phyloP scores from a whole-genome alignment of 2,888 invertebrate species.

The Bibio marci region DNA sequence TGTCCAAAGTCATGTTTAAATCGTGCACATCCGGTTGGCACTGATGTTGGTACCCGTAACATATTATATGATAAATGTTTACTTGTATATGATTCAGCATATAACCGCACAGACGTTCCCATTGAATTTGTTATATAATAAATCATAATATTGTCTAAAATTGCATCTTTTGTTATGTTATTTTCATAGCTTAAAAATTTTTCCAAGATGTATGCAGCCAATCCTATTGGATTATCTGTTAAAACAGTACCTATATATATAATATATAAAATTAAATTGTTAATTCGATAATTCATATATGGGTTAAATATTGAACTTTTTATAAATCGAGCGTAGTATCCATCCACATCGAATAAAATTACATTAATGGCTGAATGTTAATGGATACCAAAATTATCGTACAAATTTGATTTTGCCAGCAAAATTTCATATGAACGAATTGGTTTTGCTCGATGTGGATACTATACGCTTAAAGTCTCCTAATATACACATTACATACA shows the following conservation, averaged over 20 bases:
- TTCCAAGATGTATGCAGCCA: constrained; percentile 80
- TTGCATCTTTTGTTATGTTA: constrained; percentile 31
- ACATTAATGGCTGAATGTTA: too few relatives aligned
- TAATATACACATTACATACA: too few relatives aligned
- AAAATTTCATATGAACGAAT: too few relatives aligned
- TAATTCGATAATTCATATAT: too few relatives aligned
- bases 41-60: constrained; percentile 39
- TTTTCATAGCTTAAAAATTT: constrained; percentile 60
- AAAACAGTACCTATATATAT: constrained; percentile 43
- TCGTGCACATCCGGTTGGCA: constrained; percentile 56
- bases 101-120: constrained; percentile 50
- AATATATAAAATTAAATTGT: too few relatives aligned
- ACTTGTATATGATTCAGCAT: constrained; percentile 37
- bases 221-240: constrained; percentile 62
- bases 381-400: too few relatives aligned
- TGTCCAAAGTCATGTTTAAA: constrained; percentile 52
- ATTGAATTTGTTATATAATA: constrained; percentile 61
- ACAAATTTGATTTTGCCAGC: too few relatives aligned
- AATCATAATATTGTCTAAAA: constrained; percentile 59
- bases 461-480: too few relatives aligned
- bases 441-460: too few relatives aligned
- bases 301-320: too few relatives aligned
- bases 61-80: constrained; percentile 18
- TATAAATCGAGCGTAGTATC: too few relatives aligned
- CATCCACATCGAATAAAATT: too few relatives aligned